These are phyloP conservation scores for Lithophane leautieri DNA, from an alignment of 2,888 invertebrate genomes.

Conservation along the genomic window DNA sequence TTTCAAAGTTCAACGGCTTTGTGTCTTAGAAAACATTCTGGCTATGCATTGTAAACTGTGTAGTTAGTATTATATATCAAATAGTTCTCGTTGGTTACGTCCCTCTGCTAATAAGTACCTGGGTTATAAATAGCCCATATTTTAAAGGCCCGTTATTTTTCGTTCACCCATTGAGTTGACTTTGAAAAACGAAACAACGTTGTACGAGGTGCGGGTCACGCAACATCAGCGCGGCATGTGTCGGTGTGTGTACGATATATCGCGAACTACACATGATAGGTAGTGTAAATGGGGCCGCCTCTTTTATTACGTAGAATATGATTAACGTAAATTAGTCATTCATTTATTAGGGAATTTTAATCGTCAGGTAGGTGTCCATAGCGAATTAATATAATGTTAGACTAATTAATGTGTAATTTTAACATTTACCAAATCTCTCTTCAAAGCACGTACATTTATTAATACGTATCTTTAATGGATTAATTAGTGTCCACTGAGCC, in stretches of 20 bases:
- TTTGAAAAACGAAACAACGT: constrained; percentile 25
- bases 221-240: constrained; percentile 28
- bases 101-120: constrained; percentile 48
- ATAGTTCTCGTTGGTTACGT: constrained; percentile 20
- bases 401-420: constrained; percentile 78
- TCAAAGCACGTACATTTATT: constrained; percentile 73
- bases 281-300: constrained; percentile 89
- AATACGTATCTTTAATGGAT: constrained; percentile 62
- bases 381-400: constrained; percentile 80
- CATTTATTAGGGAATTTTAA: constrained; percentile 84
- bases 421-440: constrained; percentile 87
- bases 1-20: constrained; percentile 8
- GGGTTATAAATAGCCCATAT: constrained; percentile 29
- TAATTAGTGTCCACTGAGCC: constrained; percentile 50
- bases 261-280: constrained; percentile 69
- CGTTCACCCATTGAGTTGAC: constrained; percentile 31
- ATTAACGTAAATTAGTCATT: constrained; percentile 79
- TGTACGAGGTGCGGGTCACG: constrained; percentile 37
- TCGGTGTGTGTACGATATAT: constrained; percentile 27
- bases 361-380: constrained; percentile 82
- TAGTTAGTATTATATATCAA: constrained; percentile 33
- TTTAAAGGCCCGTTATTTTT: constrained; percentile 46
- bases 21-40: constrained; percentile 15
- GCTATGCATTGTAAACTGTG: constrained; percentile 18
- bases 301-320: constrained; percentile 79